phyloP scores from a whole-genome alignment of 2,113 vertebrate genomes.

The Chaenogobius annularis region DNA sequence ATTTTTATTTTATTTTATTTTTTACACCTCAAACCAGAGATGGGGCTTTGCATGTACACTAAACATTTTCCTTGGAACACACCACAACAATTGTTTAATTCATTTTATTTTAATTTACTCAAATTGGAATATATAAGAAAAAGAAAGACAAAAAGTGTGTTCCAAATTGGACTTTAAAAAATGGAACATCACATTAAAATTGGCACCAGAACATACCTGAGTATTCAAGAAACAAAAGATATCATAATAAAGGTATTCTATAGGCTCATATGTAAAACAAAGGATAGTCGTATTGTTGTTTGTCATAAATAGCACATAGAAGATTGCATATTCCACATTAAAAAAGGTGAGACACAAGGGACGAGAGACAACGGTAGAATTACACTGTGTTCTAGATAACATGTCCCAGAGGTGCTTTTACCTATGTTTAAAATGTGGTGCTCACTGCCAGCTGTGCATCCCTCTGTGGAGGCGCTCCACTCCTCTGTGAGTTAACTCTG shows the following conservation, averaged over 20 bases:
- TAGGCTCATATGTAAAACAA: background rate
- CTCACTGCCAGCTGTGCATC: conserved; percentile 48
- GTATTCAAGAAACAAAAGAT: background rate
- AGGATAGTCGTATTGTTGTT: conserved; percentile 7
- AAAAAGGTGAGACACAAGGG: conserved; percentile 35
- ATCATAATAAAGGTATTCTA: background rate
- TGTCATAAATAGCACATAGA: conserved; percentile 27
- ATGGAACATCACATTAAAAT: too few species aligned
- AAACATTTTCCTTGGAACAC: too few species aligned
- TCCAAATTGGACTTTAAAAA: too few species aligned
- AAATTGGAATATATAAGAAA: too few species aligned
- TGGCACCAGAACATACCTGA: too few species aligned
- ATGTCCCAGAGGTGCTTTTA: conserved; percentile 58
- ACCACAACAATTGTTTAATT: too few species aligned
- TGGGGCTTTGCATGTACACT: too few species aligned
- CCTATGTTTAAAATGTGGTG: conserved; percentile 45
- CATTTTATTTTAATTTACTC: too few species aligned
- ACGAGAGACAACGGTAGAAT: conserved; percentile 18
- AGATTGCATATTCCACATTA: conserved; percentile 8
- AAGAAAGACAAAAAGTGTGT: too few species aligned
- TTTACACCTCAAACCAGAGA: too few species aligned
- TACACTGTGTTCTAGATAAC: conserved; percentile 29
- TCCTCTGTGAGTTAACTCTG: conserved; percentile 60
- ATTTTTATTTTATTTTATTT: too few species aligned
- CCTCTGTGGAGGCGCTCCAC: conserved; percentile 41